Base-by-base conservation (phyloP, 2,113 vertebrate species). In the Cranoglanis bouderius region DNA sequence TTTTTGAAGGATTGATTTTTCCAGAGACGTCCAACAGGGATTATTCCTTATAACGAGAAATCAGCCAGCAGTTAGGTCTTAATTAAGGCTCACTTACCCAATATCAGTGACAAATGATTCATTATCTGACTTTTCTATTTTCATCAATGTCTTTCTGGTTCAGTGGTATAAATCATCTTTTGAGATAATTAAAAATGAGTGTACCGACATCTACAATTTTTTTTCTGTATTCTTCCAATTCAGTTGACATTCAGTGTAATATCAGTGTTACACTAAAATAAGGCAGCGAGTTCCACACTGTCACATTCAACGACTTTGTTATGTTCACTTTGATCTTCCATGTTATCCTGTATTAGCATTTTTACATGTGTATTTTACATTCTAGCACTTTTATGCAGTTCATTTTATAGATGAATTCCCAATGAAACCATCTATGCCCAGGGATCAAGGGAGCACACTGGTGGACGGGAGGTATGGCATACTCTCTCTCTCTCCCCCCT, bases 1-100 rank as follows among this genome's bases (percentile, higher is more conserved):
- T 87, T 83, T 88, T 80, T 38, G 59, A 24, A 49, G 40, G 74
- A 78, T 91, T 88, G 88, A 77, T 59, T 82, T 82, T 88, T 72
- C 35, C 75, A 51, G 21, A 38, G 59, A 38, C 18, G 1, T 53
- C 26, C 38, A 81, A 82, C 61, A 82, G 81, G 29, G 32, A 70
- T 82, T 82, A n/a, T 70, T 87, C 32, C 26, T 70, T 67, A 35
- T 53, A 82, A 43, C 21, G 9, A 70, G 35, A 55, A 82, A 67
- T 87, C 46, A 82, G 77, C 46, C 32, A 87, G 70, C 86, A 70
- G 61, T 35, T 82, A 72, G 49, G 32, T 82, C 51, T 88, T 82
- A 88, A 88, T 88, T 82, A 82, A 40, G 78, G 24, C 24, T 70
- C 29, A 55, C 77, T 59, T 59, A 38, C 32, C 21, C 61, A 55